phyloP scores from a whole-genome alignment of 2,797 vertebrate species.

The Tapirus indicus region DNA sequence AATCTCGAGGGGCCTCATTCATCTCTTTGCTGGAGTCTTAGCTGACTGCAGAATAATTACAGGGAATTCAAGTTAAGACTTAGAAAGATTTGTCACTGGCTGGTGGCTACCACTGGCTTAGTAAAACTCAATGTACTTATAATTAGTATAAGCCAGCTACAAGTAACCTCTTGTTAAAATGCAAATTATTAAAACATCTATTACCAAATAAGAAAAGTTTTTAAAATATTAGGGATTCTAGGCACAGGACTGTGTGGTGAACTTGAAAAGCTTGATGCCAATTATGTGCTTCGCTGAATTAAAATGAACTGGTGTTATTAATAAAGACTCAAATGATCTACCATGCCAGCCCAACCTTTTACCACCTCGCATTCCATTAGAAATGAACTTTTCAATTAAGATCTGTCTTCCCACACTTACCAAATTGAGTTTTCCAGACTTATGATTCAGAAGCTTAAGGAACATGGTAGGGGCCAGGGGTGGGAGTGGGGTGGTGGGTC shows the following conservation, averaged over 20 bases:
- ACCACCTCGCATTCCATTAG: conserved; percentile 86
- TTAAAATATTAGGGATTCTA: conserved; percentile 85
- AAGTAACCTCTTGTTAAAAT: conserved; percentile 88
- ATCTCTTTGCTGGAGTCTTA: conserved; percentile 78
- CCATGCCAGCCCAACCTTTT: conserved; percentile 87
- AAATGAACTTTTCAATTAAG: conserved; percentile 88
- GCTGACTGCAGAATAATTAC: conserved; percentile 86
- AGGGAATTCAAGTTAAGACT: conserved; percentile 84
- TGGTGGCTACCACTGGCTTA: conserved; percentile 81
- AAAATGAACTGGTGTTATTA: conserved; percentile 90
- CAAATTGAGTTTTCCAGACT: conserved; percentile 85
- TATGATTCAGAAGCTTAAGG: conserved; percentile 75
- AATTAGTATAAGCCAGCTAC: conserved; percentile 87
- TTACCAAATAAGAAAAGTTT: conserved; percentile 78
- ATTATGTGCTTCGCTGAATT: conserved; percentile 91
- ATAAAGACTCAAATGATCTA: conserved; percentile 88
- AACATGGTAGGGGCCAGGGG: conserved; percentile 16
- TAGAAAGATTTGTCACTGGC: conserved; percentile 86
- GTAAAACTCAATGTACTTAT: conserved; percentile 87
- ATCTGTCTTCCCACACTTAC: conserved; percentile 82
- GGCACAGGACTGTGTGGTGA: conserved; percentile 82
- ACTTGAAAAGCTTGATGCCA: conserved; percentile 88
- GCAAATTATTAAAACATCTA: conserved; percentile 87
- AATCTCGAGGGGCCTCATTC: conserved; percentile 85
- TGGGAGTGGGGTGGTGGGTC: background rate